Base-by-base conservation (phyloP, 1,140 invertebrate species). In the Ceratina japonica region DNA sequence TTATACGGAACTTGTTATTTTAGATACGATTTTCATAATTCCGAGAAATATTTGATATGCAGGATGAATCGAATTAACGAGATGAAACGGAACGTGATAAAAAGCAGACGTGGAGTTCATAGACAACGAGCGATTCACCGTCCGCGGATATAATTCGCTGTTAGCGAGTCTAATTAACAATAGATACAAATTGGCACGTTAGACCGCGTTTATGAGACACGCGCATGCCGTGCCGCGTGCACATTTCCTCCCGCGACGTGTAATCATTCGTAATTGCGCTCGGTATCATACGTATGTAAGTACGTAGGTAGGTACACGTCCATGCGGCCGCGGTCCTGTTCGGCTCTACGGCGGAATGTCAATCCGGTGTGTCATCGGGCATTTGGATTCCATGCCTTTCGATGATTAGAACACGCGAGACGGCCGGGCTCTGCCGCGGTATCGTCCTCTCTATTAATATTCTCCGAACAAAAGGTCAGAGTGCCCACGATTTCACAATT, bases 111-210 rank as follows among this genome's bases (percentile, higher is more conserved):
- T n/a, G 69, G 58, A 56, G 24, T 71, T 37, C n/a, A 52, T 16
- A 5, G 8, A 15, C 18, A 31, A 18, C 16, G 56, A 61, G 24
- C 31, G 27, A 66, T 75, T 44, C 63, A 66, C 24, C 70, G 27
- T 80, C 59, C 58, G 72, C 61, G 64, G 56, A 44, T 44, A 72
- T 83, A 82, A 84, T 73, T 84, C 83, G 69, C 58, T 73, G 78
- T 84, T 84, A 80, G 83, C 73, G 20, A 58, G 78, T 44, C 69
- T 84, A 84, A 84, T 84, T 84, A 84, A 74, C 78, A 66, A 84
- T 71, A 70, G 52, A 52, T 80, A 77, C 54, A 84, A 84, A 84
- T 84, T 84, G 83, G 65, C 58, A 66, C 56, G 83, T 81, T 79
- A 73, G 54, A 44, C 54, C 54, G 81, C 75, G 75, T 78, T 78